phyloP scores from a whole-genome alignment of 2,888 invertebrate genomes.

The Zaprionus lineosus region DNA sequence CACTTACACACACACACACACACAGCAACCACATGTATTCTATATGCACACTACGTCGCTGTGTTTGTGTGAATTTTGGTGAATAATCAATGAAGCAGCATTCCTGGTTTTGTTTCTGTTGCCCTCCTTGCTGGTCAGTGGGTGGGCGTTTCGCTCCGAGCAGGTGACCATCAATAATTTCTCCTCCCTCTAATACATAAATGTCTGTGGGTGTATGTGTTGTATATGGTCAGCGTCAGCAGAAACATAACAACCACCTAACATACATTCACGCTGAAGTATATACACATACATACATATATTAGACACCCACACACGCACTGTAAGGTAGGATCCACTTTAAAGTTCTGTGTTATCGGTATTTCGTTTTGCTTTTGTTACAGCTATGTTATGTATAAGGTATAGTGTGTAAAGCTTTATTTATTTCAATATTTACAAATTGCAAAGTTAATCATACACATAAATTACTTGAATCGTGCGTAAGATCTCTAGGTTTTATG shows the following conservation, averaged over 20 bases:
- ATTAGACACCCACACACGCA: neutral
- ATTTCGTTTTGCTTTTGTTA: no score
- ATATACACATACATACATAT: neutral
- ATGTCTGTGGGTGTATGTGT: conserved; percentile 8
- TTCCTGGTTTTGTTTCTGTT: conserved; percentile 30
- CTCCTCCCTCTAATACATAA: conserved; percentile 2
- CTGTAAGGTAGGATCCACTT: conserved; percentile 5
- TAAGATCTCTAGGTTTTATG: no score
- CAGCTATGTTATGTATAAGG: no score
- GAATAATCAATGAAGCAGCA: conserved; percentile 76
- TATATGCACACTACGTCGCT: conserved; percentile 11
- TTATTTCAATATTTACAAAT: no score
- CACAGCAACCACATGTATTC: no score
- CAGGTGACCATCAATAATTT: conserved; percentile 48
- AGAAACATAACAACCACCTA: conserved; percentile 43
- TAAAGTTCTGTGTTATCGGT: no score
- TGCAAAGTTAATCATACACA: conserved; percentile 1
- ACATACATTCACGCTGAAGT: conserved; percentile 7
- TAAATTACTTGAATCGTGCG: no score
- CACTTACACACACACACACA: conserved; percentile 9
- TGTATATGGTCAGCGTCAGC: conserved; percentile 29
- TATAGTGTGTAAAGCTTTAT: conserved; percentile 17
- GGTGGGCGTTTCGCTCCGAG: conserved; percentile 36
- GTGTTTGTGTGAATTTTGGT: conserved; percentile 44
- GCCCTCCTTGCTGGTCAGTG: conserved; percentile 32